A percentile compares a stretch with the other conserved stretches of the same genome.
These are phyloP conservation scores for Mellivora capensis DNA, from an alignment of 2,113 vertebrate genomes.

Conservation along the genomic window DNA sequence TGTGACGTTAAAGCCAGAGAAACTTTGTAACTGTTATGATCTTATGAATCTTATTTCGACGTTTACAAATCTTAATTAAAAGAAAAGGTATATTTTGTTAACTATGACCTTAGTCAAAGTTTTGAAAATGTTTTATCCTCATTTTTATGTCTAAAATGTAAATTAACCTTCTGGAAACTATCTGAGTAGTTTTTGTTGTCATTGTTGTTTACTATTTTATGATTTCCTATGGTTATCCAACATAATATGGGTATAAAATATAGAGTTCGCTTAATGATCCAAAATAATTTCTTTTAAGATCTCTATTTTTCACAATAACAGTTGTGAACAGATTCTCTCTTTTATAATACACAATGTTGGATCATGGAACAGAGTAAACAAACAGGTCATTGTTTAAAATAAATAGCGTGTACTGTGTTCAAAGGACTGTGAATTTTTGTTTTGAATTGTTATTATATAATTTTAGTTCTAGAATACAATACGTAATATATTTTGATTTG, in stretches of 20 bases:
- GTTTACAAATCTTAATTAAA: neutral
- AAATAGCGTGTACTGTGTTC: constrained; percentile 73
- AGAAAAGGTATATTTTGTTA: neutral
- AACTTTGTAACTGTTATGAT: neutral
- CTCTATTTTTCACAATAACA: constrained; percentile 71
- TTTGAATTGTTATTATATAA: constrained; percentile 60
- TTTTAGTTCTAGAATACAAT: constrained; percentile 56
- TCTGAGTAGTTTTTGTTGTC: neutral
- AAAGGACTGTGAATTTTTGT: constrained; percentile 62
- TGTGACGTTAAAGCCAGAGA: neutral
- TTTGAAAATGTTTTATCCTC: neutral
- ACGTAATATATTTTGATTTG: constrained; percentile 38
- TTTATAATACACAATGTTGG: constrained; percentile 61
- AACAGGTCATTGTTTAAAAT: constrained; percentile 78
- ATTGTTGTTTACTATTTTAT: constrained; percentile 59
- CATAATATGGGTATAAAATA: neutral
- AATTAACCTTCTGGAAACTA: neutral
- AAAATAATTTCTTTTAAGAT: constrained; percentile 78
- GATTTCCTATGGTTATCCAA: constrained; percentile 69
- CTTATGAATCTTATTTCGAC: neutral
- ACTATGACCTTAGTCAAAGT: neutral
- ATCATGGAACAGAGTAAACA: constrained; percentile 66
- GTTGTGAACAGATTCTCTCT: constrained; percentile 74
- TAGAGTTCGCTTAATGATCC: constrained; percentile 80
- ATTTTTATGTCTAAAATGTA: constrained; percentile 21